Conservation (phyloP, 2,888 invertebrate species). For the Microdon myrmicae region DNA sequence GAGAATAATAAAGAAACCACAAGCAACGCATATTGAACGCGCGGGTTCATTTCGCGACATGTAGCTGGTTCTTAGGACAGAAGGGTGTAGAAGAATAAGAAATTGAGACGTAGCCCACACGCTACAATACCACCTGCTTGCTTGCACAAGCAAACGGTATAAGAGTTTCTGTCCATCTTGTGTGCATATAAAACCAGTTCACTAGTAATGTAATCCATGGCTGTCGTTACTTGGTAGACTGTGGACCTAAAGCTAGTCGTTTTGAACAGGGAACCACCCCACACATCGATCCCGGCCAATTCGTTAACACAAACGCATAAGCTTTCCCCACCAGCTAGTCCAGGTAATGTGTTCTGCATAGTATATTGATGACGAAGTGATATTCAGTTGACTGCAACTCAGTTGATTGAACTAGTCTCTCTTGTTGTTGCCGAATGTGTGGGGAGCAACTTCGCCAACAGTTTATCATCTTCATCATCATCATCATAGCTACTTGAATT, state of each 20-base stretch:
- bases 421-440: no score
- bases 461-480: conserved; percentile 40
- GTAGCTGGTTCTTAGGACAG: conserved; percentile 9
- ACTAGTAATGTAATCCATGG: conserved; percentile 12
- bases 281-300: conserved; percentile 42
- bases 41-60: background rate
- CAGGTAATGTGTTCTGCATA: no score
- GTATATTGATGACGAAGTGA: conserved; percentile 32
- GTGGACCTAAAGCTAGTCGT: conserved; percentile 28
- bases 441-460: conserved; percentile 45
- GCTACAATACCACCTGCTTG: conserved; percentile 35
- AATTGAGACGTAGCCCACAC: conserved; percentile 35
- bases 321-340: conserved; percentile 7
- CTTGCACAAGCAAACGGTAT: conserved; percentile 25
- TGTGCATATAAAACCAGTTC: conserved; percentile 43
- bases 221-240: background rate
- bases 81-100: conserved; percentile 34
- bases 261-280: conserved; percentile 21
- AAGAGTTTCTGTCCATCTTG: background rate
- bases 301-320: no score
- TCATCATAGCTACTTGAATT: no score
- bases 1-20: conserved; percentile 1
- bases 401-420: conserved; percentile 16
- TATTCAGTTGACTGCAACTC: conserved; percentile 12
- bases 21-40: conserved; percentile 5